Percentiles rank a stretch among this genome's conserved stretches.
phyloP scores from a whole-genome alignment of 1,140 invertebrate genomes.

The Mesaphorura yosii region DNA sequence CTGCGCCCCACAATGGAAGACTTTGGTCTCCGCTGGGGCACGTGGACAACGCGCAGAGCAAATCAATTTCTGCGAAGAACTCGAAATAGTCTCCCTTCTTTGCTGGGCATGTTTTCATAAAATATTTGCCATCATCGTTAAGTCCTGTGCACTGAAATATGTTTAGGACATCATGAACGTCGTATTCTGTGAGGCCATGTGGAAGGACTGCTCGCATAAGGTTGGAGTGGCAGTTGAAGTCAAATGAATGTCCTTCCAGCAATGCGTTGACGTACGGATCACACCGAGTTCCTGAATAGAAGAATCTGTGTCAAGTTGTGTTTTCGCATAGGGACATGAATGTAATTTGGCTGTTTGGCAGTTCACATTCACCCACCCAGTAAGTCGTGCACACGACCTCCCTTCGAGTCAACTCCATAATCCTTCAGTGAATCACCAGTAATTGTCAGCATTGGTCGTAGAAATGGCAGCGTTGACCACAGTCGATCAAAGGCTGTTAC shows the following conservation, averaged over 20 bases:
- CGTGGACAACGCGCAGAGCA: conserved; percentile 39
- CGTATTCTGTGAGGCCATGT: conserved; percentile 37
- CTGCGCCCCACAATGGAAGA: conserved; percentile 23
- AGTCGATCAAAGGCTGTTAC: conserved; percentile 38
- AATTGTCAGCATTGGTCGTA: conserved; percentile 42
- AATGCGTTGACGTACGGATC: conserved; percentile 42
- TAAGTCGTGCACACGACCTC: conserved; percentile 40
- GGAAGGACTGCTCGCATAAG: conserved; percentile 38
- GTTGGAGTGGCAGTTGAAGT: conserved; percentile 39
- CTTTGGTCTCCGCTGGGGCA: conserved; percentile 37
- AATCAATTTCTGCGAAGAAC: conserved; percentile 43
- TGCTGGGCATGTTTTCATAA: conserved; percentile 41
- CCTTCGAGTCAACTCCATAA: conserved; percentile 42
- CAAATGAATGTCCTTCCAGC: conserved; percentile 36
- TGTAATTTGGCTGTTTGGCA: background rate
- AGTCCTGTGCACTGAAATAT: conserved; percentile 42
- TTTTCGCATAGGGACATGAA: background rate
- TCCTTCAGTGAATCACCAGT: conserved; percentile 38
- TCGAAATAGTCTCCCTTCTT: conserved; percentile 41
- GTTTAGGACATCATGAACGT: conserved; percentile 44
- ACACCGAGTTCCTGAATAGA: conserved; percentile 41
- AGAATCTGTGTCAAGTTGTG: conserved; percentile 13
- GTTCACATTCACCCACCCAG: too few relatives aligned
- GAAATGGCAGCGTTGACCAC: conserved; percentile 41
- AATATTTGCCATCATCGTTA: conserved; percentile 39